Evolutionary conservation across 1,140 invertebrate genomes (phyloP).

Genomic region (Campoletis sonorensis): DNA sequence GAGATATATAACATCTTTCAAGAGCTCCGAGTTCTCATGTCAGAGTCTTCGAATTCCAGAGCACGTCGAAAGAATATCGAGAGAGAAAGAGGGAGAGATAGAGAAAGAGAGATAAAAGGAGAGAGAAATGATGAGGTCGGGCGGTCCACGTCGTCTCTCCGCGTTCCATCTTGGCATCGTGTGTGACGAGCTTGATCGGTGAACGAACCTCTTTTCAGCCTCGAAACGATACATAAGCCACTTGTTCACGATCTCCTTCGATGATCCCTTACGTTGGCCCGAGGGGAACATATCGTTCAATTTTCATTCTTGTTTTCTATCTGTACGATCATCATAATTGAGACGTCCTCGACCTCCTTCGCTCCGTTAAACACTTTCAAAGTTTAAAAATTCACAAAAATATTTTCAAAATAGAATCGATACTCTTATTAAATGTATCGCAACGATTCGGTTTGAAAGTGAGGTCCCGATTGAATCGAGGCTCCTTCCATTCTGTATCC

Average conservation of each 20-base stretch:
- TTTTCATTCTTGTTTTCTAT: constrained; percentile 25
- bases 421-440: too few species aligned
- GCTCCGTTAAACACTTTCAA: not conserved
- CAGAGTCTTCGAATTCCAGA: constrained; percentile 32
- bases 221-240: constrained; percentile 19
- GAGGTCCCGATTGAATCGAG: too few species aligned
- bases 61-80: constrained; percentile 4
- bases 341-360: not conserved
- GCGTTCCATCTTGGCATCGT: constrained; percentile 40
- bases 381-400: too few species aligned
- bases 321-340: not conserved
- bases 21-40: constrained; percentile 33
- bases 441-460: too few species aligned
- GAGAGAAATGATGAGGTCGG: constrained; percentile 44
- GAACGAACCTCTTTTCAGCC: constrained; percentile 46
- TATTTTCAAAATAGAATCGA: too few species aligned
- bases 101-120: constrained; percentile 13
- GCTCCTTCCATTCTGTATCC: too few species aligned
- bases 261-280: not conserved
- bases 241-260: constrained; percentile 24
- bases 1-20: constrained; percentile 18
- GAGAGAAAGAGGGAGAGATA: not conserved
- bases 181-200: constrained; percentile 35
- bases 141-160: constrained; percentile 45
- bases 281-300: constrained; percentile 7